These are phyloP conservation scores for Agapornis roseicollis DNA, from an alignment of 2,113 vertebrate genomes.

Conservation along the genomic window DNA sequence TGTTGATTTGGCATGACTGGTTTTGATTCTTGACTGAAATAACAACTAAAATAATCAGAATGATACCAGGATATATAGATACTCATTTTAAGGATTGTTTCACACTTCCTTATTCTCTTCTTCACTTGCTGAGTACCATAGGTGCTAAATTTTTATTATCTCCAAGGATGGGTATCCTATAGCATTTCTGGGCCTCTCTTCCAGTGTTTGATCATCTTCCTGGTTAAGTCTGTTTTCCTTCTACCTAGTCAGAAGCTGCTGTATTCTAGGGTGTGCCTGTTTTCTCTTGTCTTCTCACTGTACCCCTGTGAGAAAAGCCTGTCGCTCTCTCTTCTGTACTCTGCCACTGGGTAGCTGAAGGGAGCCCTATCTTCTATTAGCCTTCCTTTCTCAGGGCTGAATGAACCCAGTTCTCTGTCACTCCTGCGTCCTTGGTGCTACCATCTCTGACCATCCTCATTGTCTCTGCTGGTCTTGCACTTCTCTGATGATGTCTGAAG, in stretches of 20 bases:
- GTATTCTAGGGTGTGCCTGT: background rate
- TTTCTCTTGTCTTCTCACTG: background rate
- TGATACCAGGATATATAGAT: background rate
- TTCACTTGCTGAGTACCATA: background rate
- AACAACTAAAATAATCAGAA: background rate
- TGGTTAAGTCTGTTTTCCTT: background rate
- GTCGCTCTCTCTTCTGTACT: background rate
- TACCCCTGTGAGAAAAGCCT: fast-evolving
- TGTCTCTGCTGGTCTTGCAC: background rate
- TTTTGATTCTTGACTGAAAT: background rate
- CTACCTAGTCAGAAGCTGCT: background rate
- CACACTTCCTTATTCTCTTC: background rate
- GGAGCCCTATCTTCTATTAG: background rate
- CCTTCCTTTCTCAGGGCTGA: background rate
- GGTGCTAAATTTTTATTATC: background rate
- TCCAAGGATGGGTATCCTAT: background rate
- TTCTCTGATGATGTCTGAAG: background rate
- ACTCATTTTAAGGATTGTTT: background rate
- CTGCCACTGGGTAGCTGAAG: background rate
- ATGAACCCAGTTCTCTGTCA: background rate
- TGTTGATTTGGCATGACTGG: background rate
- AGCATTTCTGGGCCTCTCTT: background rate
- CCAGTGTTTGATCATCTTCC: background rate
- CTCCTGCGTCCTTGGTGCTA: background rate
- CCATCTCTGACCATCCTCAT: background rate